Percentiles rank a stretch among this genome's conserved stretches.
Evolutionary conservation across 2,113 vertebrate species (phyloP).

Genomic region (Lichenostomus cassidix): DNA sequence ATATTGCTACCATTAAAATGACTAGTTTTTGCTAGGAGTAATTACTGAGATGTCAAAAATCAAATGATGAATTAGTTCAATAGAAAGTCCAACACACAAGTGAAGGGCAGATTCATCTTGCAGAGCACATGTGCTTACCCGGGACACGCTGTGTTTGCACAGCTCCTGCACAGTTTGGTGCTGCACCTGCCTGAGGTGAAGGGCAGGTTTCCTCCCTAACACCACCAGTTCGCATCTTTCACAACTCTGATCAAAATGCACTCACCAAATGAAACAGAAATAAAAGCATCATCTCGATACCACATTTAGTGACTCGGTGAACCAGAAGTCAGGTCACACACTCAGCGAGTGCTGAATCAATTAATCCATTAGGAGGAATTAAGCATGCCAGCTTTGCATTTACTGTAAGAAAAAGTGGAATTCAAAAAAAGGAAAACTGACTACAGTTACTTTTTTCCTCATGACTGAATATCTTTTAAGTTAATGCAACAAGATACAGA

Average conservation of each 20-base stretch:
- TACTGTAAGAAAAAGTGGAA: background rate
- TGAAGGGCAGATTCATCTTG: background rate
- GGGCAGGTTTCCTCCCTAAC: background rate
- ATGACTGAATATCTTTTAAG: background rate
- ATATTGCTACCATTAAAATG: background rate
- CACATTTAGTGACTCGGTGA: background rate
- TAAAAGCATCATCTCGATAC: background rate
- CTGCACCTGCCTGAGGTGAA: background rate
- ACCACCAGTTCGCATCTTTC: background rate
- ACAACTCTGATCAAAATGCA: background rate
- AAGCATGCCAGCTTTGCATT: background rate
- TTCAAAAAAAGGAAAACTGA: background rate
- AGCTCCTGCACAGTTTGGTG: background rate
- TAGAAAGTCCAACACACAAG: background rate
- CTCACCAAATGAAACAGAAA: background rate
- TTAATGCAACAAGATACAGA: background rate
- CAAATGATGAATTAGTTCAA: background rate
- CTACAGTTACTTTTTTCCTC: background rate
- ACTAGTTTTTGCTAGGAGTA: background rate
- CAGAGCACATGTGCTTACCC: accelerated
- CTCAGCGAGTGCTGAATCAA: background rate
- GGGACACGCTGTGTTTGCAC: accelerated
- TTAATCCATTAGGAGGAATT: background rate
- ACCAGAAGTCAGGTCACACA: background rate
- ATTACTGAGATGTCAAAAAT: constrained; percentile 42